Percentiles rank a stretch among this genome's conserved stretches.
These are phyloP conservation scores for Raja brachyura DNA, from an alignment of 2,113 vertebrate genomes.

Conservation along the genomic window DNA sequence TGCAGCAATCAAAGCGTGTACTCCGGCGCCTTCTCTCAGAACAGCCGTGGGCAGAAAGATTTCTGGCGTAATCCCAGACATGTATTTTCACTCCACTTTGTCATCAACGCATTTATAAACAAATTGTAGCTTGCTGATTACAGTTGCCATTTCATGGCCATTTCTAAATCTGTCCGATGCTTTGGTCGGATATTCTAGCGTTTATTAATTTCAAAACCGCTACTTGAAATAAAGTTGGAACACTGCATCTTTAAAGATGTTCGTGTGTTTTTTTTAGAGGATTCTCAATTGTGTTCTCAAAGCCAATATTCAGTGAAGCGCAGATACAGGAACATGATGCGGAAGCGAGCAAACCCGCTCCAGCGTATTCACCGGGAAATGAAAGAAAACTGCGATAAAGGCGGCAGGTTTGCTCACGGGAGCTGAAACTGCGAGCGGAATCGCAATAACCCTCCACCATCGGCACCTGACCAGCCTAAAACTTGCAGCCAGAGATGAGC, in stretches of 20 bases:
- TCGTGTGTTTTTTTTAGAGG: neutral
- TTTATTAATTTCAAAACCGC: neutral
- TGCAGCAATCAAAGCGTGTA: constrained; percentile 27
- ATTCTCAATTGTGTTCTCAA: neutral
- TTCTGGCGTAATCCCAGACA: neutral
- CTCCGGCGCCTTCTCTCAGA: neutral
- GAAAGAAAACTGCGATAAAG: neutral
- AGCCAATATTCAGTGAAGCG: neutral
- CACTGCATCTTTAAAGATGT: neutral
- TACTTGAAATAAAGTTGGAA: constrained; percentile 25
- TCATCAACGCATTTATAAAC: neutral
- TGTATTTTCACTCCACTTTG: neutral
- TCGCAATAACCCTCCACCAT: neutral
- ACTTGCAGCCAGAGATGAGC: neutral
- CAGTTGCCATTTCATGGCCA: neutral
- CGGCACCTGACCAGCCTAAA: neutral
- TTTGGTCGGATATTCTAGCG: neutral
- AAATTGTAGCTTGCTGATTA: neutral
- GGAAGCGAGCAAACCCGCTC: neutral
- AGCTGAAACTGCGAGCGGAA: neutral
- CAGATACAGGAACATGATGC: neutral
- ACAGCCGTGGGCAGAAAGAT: neutral
- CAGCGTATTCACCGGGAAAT: neutral
- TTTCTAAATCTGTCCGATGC: too few species aligned
- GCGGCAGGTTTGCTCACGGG: neutral